Evolutionary conservation across 2,113 vertebrate genomes (phyloP).

Genomic region (Triplophysa tibetana): DNA sequence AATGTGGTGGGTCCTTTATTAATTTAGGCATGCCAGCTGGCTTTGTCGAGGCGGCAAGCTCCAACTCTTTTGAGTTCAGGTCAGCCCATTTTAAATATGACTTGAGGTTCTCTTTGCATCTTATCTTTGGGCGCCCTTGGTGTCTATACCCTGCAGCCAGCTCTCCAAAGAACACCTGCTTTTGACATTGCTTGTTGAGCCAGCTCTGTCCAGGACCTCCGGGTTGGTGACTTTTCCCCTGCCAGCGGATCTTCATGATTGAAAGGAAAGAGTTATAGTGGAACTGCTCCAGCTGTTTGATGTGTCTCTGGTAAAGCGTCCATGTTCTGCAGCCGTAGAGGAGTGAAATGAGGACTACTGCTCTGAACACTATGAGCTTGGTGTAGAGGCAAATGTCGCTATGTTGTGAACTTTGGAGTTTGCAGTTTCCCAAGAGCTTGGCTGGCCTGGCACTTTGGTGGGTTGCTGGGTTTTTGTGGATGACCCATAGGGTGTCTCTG

Average conservation of each 20-base stretch:
- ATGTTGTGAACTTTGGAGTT: not conserved
- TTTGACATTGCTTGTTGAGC: not conserved
- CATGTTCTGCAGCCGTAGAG: not conserved
- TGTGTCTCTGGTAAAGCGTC: not conserved
- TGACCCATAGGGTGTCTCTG: not conserved
- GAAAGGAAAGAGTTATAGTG: not conserved
- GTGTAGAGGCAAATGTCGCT: not conserved
- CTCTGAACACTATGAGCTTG: not conserved
- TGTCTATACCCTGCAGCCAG: too few species aligned
- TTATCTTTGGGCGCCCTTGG: too few species aligned
- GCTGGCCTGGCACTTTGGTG: not conserved
- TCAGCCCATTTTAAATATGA: too few species aligned
- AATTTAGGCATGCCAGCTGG: too few species aligned
- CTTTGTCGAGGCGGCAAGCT: too few species aligned
- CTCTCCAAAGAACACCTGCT: not conserved
- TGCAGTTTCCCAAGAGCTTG: not conserved
- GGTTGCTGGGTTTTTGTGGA: not conserved
- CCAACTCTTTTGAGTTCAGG: too few species aligned
- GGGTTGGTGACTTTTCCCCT: not conserved
- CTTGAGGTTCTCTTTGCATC: too few species aligned
- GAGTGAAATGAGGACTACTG: not conserved
- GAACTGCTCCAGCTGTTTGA: conserved; percentile 5
- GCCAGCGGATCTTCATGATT: not conserved
- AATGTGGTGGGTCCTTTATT: too few species aligned
- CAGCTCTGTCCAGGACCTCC: not conserved